Evolutionary conservation across 2,888 invertebrate genomes (phyloP).

Genomic region (Andricus quercusramuli): DNA sequence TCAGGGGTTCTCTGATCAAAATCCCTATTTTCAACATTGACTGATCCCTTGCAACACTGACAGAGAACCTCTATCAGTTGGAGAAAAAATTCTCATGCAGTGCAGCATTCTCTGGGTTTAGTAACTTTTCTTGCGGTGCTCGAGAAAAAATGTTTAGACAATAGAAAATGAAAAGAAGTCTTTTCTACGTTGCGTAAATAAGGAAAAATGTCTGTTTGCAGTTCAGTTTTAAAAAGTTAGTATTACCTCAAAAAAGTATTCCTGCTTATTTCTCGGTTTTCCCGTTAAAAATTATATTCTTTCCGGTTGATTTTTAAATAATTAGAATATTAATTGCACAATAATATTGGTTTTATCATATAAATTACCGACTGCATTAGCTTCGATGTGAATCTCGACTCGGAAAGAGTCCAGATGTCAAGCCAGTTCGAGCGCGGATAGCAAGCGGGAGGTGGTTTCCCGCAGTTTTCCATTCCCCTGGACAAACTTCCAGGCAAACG

Average conservation of each 20-base stretch:
- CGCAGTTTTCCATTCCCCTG: too few species aligned
- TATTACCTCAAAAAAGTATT: not conserved
- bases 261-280: too few species aligned
- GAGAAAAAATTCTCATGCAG: not conserved
- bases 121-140: not conserved
- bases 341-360: too few species aligned
- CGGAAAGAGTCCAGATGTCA: too few species aligned
- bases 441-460: too few species aligned
- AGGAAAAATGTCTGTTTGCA: not conserved
- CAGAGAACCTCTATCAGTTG: not conserved
- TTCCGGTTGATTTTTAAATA: too few species aligned
- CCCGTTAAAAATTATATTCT: too few species aligned
- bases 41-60: not conserved
- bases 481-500: too few species aligned
- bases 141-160: conserved; percentile 1
- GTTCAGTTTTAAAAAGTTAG: not conserved
- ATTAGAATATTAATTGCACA: too few species aligned
- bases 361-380: too few species aligned
- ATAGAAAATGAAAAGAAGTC: not conserved
- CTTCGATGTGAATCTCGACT: too few species aligned
- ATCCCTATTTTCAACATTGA: not conserved
- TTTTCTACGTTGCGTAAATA: not conserved
- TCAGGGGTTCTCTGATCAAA: conserved; percentile 9
- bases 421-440: too few species aligned
- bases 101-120: not conserved